Evolutionary conservation across 2,113 vertebrate genomes (phyloP).

Genomic region (Oenanthe oenanthe): DNA sequence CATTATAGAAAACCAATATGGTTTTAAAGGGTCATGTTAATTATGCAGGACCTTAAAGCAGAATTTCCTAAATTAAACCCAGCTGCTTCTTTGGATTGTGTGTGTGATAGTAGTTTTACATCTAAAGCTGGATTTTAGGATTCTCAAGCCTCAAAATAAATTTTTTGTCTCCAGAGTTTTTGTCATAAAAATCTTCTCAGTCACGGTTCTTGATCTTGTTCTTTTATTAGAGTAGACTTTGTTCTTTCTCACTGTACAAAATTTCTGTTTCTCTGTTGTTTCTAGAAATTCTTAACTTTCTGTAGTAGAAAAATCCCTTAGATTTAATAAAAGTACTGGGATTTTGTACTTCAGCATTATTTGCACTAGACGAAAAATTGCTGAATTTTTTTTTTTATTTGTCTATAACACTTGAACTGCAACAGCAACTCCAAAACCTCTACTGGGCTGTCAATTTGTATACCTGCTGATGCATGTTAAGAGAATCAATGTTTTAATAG

Average conservation of each 20-base stretch:
- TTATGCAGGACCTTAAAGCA: not conserved
- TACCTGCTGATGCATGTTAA: conserved; percentile 9
- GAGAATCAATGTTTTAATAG: not conserved
- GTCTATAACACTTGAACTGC: not conserved
- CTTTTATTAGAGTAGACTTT: not conserved
- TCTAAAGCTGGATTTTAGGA: not conserved
- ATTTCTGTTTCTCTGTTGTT: not conserved
- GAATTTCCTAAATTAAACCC: not conserved
- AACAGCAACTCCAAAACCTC: not conserved
- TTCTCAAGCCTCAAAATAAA: not conserved
- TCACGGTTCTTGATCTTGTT: not conserved
- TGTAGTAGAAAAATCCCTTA: not conserved
- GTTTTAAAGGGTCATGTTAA: not conserved
- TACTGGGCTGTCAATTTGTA: not conserved
- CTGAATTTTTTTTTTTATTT: not conserved
- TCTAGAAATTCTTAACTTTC: not conserved
- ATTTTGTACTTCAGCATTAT: not conserved
- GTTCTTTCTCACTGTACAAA: not conserved
- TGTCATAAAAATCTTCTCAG: not conserved
- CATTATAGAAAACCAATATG: accelerated
- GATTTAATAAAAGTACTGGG: not conserved
- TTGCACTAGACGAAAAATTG: not conserved
- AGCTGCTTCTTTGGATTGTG: not conserved
- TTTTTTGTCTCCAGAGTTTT: not conserved
- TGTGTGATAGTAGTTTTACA: not conserved